phyloP scores from a whole-genome alignment of 2,113 vertebrate genomes.

The Nothobranchius furzeri region DNA sequence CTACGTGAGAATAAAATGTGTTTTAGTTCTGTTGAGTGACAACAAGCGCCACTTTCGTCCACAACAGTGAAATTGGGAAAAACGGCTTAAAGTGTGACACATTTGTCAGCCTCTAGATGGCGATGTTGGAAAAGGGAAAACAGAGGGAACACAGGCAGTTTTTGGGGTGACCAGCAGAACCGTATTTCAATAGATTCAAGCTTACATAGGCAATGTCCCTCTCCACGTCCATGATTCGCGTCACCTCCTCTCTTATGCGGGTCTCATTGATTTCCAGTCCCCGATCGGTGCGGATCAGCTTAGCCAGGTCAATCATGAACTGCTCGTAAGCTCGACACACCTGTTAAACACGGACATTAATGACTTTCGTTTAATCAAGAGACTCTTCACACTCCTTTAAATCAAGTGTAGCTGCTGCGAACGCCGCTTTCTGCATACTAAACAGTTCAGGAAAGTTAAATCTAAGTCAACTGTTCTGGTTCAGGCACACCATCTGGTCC shows the following conservation, averaged over 20 bases:
- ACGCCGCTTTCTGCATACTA: slow-evolving; percentile 34
- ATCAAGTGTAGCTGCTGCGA: slow-evolving; percentile 1
- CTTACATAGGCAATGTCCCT: slow-evolving; percentile 93
- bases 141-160: too few species aligned
- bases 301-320: slow-evolving; percentile 91
- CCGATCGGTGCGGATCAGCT: slow-evolving; percentile 86
- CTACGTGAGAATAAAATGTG: too few species aligned
- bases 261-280: slow-evolving; percentile 72
- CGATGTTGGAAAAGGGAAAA: too few species aligned
- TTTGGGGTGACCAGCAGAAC: too few species aligned
- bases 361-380: not conserved
- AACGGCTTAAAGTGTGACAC: too few species aligned
- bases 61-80: too few species aligned
- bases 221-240: slow-evolving; percentile 87
- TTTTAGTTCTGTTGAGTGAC: too few species aligned
- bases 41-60: too few species aligned
- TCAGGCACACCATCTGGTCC: slow-evolving; percentile 51
- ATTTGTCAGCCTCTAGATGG: too few species aligned
- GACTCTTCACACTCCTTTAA: not conserved
- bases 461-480: slow-evolving; percentile 33
- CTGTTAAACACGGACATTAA: slow-evolving; percentile 68
- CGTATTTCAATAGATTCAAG: not conserved
- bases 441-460: slow-evolving; percentile 24
- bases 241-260: slow-evolving; percentile 80
- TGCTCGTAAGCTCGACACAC: slow-evolving; percentile 88